Conservation (phyloP, 2,797 vertebrate species). For the Fratercula arctica region DNA sequence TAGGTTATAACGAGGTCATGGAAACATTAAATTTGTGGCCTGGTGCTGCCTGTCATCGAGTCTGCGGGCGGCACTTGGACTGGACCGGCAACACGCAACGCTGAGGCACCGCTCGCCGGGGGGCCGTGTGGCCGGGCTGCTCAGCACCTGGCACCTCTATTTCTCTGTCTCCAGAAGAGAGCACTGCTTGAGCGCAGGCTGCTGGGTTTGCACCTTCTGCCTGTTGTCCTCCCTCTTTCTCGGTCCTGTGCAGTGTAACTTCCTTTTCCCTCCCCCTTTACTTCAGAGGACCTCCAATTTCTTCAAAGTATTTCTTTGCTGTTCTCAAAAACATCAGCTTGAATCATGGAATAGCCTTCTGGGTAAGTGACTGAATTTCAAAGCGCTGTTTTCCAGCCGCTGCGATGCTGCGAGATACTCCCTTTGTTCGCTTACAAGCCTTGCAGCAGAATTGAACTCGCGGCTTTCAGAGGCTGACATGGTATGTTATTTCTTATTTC, state of each 20-base stretch:
- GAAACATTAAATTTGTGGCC: background rate
- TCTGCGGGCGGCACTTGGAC: accelerated
- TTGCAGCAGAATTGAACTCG: background rate
- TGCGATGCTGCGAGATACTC: background rate
- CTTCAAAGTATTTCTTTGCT: background rate
- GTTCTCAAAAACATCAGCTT: background rate
- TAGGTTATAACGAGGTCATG: background rate
- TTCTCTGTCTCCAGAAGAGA: background rate
- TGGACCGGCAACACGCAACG: accelerated
- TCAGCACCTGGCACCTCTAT: background rate
- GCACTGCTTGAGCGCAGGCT: background rate
- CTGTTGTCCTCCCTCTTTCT: background rate
- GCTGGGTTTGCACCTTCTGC: background rate
- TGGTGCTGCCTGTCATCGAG: accelerated
- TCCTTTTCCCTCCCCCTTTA: background rate
- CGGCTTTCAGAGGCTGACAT: background rate
- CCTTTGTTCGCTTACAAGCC: background rate
- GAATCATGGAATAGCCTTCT: background rate
- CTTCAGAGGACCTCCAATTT: background rate
- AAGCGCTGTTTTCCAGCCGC: background rate
- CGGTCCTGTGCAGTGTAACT: background rate
- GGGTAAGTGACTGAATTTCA: background rate
- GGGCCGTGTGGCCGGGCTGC: accelerated
- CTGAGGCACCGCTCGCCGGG: accelerated
- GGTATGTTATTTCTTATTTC: background rate